Evolutionary conservation across 2,888 invertebrate genomes (phyloP).

Genomic region (Gasteruption jaculator): DNA sequence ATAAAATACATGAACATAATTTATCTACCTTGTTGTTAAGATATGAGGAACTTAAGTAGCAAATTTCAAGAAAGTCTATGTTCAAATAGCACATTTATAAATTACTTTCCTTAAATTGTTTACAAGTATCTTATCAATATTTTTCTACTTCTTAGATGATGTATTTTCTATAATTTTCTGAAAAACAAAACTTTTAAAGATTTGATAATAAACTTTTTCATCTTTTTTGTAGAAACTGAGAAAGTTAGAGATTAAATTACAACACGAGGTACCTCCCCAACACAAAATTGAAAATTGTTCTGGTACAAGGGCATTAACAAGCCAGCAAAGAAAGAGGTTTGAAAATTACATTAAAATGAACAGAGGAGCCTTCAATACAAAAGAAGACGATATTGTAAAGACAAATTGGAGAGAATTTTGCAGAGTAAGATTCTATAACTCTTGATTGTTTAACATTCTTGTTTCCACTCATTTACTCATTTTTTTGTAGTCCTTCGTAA

Average conservation of each 20-base stretch:
- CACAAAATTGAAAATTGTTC: slow-evolving; percentile 33
- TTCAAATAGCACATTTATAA: no score
- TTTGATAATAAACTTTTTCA: no score
- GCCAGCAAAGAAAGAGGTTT: slow-evolving; percentile 25
- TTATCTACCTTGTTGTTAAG: no score
- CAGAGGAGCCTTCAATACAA: slow-evolving; percentile 26
- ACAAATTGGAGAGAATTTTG: slow-evolving; percentile 44
- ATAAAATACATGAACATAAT: no score
- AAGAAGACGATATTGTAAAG: slow-evolving; percentile 34
- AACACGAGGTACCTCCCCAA: slow-evolving; percentile 33
- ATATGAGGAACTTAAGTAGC: no score
- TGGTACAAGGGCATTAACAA: slow-evolving; percentile 25
- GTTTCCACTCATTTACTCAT: slow-evolving; percentile 2
- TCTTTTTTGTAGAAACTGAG: slow-evolving; percentile 30
- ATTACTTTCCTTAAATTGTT: no score
- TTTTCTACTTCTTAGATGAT: no score
- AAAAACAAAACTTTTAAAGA: no score
- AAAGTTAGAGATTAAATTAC: slow-evolving; percentile 26
- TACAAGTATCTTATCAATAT: no score
- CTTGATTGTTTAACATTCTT: background rate
- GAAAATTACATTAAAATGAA: slow-evolving; percentile 27
- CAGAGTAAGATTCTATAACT: slow-evolving; percentile 24
- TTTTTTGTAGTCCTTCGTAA: background rate
- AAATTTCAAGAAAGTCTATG: no score
- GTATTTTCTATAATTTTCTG: no score